Base-by-base conservation (phyloP, 2,113 vertebrate species). In the Agapornis roseicollis region DNA sequence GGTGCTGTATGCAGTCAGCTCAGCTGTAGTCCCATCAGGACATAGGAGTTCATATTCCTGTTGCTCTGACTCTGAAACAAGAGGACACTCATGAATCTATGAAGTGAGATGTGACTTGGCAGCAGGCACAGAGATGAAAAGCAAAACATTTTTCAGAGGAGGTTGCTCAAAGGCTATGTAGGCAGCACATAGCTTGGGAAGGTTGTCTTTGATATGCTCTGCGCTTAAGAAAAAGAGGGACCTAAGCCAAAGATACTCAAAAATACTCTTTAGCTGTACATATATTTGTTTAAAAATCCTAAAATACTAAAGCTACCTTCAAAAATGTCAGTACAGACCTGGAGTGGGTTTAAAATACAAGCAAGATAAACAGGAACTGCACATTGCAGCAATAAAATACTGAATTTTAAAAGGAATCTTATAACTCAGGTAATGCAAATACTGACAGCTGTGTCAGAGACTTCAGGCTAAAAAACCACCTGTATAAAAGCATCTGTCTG, bases 1-100 rank as follows among this genome's bases (percentile, higher is more conserved):
- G 35, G 53, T 97, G 52, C 91, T 96, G 92, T 98, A 99, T 28
- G 98, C 89, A 6, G 88, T 96, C 72, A 99, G 97, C 69, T 97
- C 97, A 61, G 98, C 98, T 35, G 96, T 98, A 39, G 98, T 98
- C 10, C 99, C 99, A 46, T 99, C 98, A 35, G 98, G 74, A 83
- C 99, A 99, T 35, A 99, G 46, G 49, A 99, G 97, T 28, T 97
- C 98, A 94, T 98, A 98, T 11, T 98, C 94, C 29, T 98, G 94
- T 35, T 92, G 85, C 50, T 98, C 98, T 63, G 91, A 93, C 73
- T 98, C 99, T 99, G 96, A 82, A 94, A 80, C 71, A 71, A 92
- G 15, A 47, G 41, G 46, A 73, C 29, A 42, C n/a, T 44, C 8
- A 3, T 14, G 13, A 53, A 35, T 31, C 63, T 37, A 31, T 70